Evolutionary conservation across 37 sponge, comb jelly and placozoan genomes (phyloP).

Genomic region (Haliclona indistincta): DNA sequence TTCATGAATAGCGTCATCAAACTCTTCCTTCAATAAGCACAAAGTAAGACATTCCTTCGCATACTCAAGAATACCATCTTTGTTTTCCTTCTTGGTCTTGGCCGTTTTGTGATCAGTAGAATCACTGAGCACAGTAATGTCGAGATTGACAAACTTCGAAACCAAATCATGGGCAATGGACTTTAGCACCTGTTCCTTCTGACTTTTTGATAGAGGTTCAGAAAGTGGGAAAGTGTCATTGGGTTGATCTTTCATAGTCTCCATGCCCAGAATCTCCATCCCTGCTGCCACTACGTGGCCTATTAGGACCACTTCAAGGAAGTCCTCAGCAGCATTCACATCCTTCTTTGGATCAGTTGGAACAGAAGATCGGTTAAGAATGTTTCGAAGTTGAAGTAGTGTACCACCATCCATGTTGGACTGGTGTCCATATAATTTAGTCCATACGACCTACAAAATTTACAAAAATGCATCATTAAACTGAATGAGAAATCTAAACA

Average conservation of each 20-base stretch:
- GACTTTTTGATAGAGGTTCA: not conserved
- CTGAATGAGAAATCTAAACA: too few relatives aligned
- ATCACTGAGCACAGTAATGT: too few relatives aligned
- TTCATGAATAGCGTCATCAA: conserved; percentile 20
- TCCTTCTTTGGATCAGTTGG: conserved; percentile 18
- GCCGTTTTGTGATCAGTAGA: too few relatives aligned
- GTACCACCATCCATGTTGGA: conserved; percentile 12
- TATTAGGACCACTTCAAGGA: conserved; percentile 5
- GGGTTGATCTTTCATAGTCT: not conserved
- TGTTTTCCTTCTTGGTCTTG: too few relatives aligned
- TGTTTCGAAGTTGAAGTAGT: conserved; percentile 7
- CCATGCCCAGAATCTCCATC: not conserved
- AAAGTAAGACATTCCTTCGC: not conserved
- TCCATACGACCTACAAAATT: conserved; percentile 3
- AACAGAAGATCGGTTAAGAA: conserved; percentile 2
- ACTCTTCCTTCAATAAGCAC: not conserved
- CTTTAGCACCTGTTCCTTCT: not conserved
- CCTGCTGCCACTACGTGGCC: not conserved
- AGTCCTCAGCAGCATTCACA: conserved; percentile 16
- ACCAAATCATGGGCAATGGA: not conserved
- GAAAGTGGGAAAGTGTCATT: not conserved
- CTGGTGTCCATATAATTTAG: not conserved
- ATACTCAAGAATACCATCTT: too few relatives aligned
- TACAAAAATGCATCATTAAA: too few relatives aligned
- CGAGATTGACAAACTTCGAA: not conserved